Conservation (phyloP, 2,113 vertebrate species). For the Oxyruncus cristatus region DNA sequence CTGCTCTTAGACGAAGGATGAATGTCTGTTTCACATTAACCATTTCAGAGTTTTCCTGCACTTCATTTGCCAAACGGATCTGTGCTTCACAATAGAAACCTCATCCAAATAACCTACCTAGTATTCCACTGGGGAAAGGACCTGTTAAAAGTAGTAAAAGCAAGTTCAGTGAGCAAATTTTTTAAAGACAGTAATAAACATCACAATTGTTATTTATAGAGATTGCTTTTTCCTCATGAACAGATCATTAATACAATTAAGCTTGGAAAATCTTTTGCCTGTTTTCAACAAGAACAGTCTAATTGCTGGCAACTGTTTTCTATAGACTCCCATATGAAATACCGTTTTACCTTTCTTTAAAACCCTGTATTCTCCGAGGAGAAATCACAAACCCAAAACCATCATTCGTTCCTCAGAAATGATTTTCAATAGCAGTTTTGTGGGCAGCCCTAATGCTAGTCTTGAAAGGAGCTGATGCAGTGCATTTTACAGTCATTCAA, state of each 20-base stretch:
- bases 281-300: neutral
- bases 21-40: neutral
- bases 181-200: neutral
- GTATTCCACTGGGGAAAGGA: neutral
- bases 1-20: neutral
- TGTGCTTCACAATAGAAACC: neutral
- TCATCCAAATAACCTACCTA: neutral
- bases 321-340: neutral
- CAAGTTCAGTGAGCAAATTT: neutral
- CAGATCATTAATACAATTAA: neutral
- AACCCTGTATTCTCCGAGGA: neutral
- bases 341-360: neutral
- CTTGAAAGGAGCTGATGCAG: neutral
- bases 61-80: neutral
- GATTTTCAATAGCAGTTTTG: neutral
- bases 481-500: neutral
- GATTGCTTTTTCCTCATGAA: neutral
- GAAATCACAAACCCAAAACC: neutral
- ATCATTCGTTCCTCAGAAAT: neutral
- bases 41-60: neutral
- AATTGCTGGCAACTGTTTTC: neutral
- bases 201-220: neutral
- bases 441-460: neutral
- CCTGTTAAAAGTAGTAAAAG: neutral
- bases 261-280: neutral